These are phyloP conservation scores for Drosophila meridionalis DNA, from an alignment of 2,888 invertebrate species.

Conservation along the genomic window DNA sequence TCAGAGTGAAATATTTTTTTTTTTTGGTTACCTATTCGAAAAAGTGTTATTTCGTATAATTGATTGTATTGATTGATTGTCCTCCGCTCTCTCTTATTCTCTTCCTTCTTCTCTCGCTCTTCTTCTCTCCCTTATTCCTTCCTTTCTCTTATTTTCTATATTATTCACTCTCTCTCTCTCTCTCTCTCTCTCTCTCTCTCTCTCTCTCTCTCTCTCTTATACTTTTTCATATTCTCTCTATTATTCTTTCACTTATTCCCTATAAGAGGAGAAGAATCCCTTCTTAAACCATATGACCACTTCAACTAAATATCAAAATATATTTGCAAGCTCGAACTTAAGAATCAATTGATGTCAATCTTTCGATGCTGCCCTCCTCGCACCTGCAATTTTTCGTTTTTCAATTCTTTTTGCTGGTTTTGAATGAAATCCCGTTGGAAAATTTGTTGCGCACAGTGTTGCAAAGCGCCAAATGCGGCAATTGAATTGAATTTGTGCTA, in stretches of 20 bases:
- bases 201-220: neutral
- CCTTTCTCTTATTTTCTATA: neutral
- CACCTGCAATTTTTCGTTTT: neutral
- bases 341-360: conserved; percentile 15
- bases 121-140: neutral
- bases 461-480: conserved; percentile 50
- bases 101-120: neutral
- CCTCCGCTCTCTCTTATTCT: too few relatives aligned
- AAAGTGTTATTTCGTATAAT: too few relatives aligned
- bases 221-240: neutral
- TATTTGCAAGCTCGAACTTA: neutral
- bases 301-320: neutral
- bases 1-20: too few relatives aligned
- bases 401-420: conserved; percentile 11
- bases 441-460: conserved; percentile 66
- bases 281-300: neutral
- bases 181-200: neutral
- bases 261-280: too few relatives aligned
- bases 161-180: neutral
- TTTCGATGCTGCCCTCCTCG: neutral
- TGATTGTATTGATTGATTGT: too few relatives aligned
- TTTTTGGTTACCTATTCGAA: too few relatives aligned
- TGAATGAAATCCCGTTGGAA: conserved; percentile 32
- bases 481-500: conserved; percentile 80
- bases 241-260: too few relatives aligned